A percentile compares a stretch with the other conserved stretches of the same genome.
These are phyloP conservation scores for Brienomyrus brachyistius DNA, from an alignment of 2,113 vertebrate species.

Conservation along the genomic window DNA sequence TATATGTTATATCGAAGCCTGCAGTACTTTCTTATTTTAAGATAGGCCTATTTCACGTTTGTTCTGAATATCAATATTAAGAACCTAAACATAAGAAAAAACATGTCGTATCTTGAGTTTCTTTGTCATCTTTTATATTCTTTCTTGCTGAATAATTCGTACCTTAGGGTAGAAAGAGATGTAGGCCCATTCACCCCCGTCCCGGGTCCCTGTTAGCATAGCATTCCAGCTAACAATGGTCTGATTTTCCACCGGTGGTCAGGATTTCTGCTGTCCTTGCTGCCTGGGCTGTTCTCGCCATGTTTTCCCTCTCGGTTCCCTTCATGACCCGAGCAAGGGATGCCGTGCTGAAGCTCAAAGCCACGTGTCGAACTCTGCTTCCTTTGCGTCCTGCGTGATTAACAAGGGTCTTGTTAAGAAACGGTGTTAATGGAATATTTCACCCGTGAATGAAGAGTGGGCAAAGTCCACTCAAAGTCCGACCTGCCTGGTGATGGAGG, in stretches of 20 bases:
- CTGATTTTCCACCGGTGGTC: not conserved
- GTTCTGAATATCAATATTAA: not conserved
- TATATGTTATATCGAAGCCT: not conserved
- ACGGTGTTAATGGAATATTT: not conserved
- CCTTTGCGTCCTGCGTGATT: not conserved
- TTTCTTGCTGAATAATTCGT: not conserved
- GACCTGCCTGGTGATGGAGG: not conserved
- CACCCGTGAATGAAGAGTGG: not conserved
- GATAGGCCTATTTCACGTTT: not conserved
- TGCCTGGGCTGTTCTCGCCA: not conserved
- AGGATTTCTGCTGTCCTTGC: not conserved
- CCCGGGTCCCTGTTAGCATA: not conserved
- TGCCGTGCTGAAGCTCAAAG: not conserved
- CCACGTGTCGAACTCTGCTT: not conserved
- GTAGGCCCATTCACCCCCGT: not conserved
- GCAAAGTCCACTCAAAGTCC: not conserved
- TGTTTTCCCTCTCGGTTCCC: not conserved
- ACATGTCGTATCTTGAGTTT: not conserved
- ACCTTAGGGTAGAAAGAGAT: not conserved
- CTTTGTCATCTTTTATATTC: not conserved
- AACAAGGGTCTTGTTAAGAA: not conserved
- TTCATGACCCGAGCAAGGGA: not conserved
- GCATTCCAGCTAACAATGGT: not conserved
- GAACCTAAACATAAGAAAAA: not conserved
- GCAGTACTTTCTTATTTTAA: not conserved